These are phyloP conservation scores for Microcebus murinus DNA, from an alignment of 2,113 vertebrate genomes.

Conservation along the genomic window DNA sequence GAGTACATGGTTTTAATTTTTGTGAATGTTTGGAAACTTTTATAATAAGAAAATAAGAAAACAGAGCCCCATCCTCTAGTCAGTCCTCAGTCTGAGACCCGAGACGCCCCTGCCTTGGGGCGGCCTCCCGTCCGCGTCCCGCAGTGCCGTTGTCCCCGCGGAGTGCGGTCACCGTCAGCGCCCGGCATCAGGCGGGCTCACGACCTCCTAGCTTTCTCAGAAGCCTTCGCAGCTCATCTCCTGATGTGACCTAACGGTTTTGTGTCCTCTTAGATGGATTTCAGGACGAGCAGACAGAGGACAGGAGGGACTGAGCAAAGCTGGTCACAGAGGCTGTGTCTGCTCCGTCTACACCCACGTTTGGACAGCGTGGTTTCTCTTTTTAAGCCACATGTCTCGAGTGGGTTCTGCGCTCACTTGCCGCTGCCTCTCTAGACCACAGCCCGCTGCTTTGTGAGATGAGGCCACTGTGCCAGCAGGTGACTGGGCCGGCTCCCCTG, in stretches of 20 bases:
- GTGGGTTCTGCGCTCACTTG: not conserved
- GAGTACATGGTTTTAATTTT: not conserved
- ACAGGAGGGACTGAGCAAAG: too few species aligned
- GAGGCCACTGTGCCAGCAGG: accelerated
- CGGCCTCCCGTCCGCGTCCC: too few species aligned
- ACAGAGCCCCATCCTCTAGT: not conserved
- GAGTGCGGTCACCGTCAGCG: accelerated
- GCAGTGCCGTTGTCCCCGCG: not conserved
- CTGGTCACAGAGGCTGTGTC: not conserved
- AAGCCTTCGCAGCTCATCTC: not conserved
- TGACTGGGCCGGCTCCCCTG: not conserved
- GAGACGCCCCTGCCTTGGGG: not conserved
- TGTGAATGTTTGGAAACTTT: not conserved
- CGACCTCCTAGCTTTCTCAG: not conserved
- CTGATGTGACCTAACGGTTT: not conserved
- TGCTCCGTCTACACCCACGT: not conserved
- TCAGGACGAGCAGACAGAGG: not conserved
- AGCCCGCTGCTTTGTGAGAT: not conserved
- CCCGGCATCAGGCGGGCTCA: not conserved
- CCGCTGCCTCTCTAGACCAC: too few species aligned
- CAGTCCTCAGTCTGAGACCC: not conserved
- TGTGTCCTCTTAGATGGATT: not conserved
- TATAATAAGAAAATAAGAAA: not conserved
- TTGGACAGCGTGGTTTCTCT: too few species aligned
- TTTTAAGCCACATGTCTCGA: not conserved